phyloP scores from a whole-genome alignment of 2,797 vertebrate species.

The Pyrocephalus nanus region DNA sequence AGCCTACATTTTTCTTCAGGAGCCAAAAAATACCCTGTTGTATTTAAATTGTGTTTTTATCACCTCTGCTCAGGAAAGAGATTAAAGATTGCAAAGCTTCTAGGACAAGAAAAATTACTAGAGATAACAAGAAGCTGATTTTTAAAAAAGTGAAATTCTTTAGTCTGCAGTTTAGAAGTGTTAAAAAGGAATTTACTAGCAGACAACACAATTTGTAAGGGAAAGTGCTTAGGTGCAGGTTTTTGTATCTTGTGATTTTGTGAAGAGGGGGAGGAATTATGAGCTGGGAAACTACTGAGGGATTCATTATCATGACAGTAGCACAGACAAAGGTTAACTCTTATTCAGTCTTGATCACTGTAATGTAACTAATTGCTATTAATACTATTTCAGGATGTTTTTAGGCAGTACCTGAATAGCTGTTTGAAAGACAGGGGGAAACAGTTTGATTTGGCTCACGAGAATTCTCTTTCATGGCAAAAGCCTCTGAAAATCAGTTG shows the following conservation, averaged over 20 bases:
- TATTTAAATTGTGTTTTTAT: conserved; percentile 5
- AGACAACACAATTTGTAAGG: not conserved
- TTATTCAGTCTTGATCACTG: not conserved
- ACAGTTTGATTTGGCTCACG: not conserved
- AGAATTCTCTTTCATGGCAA: not conserved
- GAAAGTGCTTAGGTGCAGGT: not conserved
- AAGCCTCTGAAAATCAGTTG: not conserved
- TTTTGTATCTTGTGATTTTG: not conserved
- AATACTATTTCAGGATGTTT: not conserved
- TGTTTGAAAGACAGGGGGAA: not conserved
- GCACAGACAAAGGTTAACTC: not conserved
- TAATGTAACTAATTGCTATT: not conserved
- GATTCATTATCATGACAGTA: not conserved
- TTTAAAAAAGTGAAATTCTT: not conserved
- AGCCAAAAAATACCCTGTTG: not conserved
- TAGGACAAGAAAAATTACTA: not conserved
- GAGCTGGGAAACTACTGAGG: not conserved
- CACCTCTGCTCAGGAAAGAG: not conserved
- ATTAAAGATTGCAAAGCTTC: not conserved
- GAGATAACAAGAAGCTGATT: not conserved
- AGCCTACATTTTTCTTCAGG: not conserved
- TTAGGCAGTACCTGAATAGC: not conserved
- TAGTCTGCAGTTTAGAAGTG: not conserved
- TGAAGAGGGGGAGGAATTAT: not conserved
- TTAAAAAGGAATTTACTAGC: not conserved